phyloP scores from a whole-genome alignment of 2,888 invertebrate genomes.

The Drosophila aldrichi region DNA sequence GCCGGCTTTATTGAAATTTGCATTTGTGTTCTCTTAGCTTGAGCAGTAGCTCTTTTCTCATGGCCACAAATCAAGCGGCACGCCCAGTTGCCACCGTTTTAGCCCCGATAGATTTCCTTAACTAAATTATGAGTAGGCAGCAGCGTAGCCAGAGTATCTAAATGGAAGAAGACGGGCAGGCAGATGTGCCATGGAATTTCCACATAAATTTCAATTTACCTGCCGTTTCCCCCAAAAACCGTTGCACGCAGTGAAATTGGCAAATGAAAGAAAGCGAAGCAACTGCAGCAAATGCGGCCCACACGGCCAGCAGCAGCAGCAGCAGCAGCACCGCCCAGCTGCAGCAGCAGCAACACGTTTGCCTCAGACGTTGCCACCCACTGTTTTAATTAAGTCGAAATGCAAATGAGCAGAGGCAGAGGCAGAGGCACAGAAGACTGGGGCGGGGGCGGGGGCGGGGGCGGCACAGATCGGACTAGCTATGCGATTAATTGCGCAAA shows the following conservation, averaged over 20 bases:
- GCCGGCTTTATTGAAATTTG: not conserved
- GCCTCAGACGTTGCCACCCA: constrained; percentile 57
- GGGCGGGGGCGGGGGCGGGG: constrained; percentile 40
- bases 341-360: constrained; percentile 18
- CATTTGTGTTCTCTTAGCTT: not conserved
- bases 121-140: constrained; percentile 61
- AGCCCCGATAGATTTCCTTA: constrained; percentile 53
- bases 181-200: constrained; percentile 74
- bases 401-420: constrained; percentile 62
- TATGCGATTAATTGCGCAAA: constrained; percentile 78
- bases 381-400: constrained; percentile 78
- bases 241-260: constrained; percentile 57
- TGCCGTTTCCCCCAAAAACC: constrained; percentile 14
- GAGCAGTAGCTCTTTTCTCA: constrained; percentile 40
- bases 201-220: constrained; percentile 68
- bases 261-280: constrained; percentile 60
- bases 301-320: constrained; percentile 24
- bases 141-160: constrained; percentile 44
- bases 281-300: constrained; percentile 17
- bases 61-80: constrained; percentile 39
- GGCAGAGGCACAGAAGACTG: no score
- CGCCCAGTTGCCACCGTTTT: constrained; percentile 69
- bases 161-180: constrained; percentile 63
- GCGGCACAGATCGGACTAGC: constrained; percentile 59
- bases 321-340: constrained; percentile 18